Conservation (phyloP, 2,888 invertebrate species). For the Ormyrus thymus region DNA sequence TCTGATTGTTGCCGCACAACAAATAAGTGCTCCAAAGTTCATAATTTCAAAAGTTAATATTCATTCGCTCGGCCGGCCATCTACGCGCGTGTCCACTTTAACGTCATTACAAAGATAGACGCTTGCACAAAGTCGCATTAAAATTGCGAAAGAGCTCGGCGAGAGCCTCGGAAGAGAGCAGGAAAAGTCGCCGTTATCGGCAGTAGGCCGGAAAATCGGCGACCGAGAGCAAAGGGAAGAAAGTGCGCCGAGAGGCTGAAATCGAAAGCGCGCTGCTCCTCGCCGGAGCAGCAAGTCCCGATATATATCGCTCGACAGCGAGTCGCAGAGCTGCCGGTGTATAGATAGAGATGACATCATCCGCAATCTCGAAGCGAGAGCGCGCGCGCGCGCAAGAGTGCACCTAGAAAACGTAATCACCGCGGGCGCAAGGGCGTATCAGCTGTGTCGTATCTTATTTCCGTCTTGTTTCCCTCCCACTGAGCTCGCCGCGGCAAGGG, state of each 20-base stretch:
- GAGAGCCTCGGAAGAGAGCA: conserved; percentile 16
- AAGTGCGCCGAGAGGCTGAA: conserved; percentile 2
- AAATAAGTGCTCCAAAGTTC: conserved; percentile 37
- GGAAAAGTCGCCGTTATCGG: neutral
- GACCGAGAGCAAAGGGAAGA: no score
- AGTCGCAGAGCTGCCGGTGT: neutral
- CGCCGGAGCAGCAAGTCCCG: conserved; percentile 35
- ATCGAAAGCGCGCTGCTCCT: conserved; percentile 32
- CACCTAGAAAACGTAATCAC: conserved; percentile 71
- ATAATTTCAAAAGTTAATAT: conserved; percentile 47
- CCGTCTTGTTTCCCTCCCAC: conserved; percentile 64
- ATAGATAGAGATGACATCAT: conserved; percentile 73
- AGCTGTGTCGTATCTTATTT: conserved; percentile 73
- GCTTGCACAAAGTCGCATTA: conserved; percentile 34
- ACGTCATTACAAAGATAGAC: neutral
- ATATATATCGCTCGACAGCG: neutral
- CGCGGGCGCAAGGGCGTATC: conserved; percentile 70
- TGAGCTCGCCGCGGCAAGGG: conserved; percentile 53
- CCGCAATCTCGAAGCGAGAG: conserved; percentile 61
- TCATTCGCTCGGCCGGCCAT: conserved; percentile 14
- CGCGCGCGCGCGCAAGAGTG: conserved; percentile 49
- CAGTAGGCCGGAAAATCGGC: neutral
- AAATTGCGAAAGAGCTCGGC: conserved; percentile 25
- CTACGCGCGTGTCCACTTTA: conserved; percentile 13
- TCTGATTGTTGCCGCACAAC: conserved; percentile 16